Conservation (phyloP, 2,113 vertebrate genomes). For the Aplodontia rufa region DNA sequence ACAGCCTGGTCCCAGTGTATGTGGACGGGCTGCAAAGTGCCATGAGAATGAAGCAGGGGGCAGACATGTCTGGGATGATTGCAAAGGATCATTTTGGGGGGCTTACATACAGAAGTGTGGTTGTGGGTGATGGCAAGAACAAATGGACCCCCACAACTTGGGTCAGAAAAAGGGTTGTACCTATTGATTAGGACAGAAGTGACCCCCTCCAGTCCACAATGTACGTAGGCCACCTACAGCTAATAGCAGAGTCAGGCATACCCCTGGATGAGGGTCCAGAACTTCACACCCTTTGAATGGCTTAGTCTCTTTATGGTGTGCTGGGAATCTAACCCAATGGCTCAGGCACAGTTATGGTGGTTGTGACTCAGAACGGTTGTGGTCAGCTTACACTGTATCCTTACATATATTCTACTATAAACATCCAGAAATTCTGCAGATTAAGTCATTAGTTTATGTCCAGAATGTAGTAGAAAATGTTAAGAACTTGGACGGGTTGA, state of each 20-base stretch:
- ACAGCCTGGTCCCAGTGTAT: too few species aligned
- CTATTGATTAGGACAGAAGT: background rate
- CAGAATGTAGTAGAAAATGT: background rate
- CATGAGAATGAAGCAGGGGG: too few species aligned
- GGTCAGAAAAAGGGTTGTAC: background rate
- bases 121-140: background rate
- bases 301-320: background rate
- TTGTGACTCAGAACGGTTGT: background rate
- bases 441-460: background rate
- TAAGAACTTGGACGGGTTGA: background rate
- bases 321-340: background rate
- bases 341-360: background rate
- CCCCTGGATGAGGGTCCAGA: background rate
- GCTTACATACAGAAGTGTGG: too few species aligned
- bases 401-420: background rate
- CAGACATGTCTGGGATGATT: background rate
- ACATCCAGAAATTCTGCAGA: background rate
- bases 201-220: background rate
- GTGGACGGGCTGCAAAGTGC: too few species aligned
- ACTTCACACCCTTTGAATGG: background rate
- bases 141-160: background rate
- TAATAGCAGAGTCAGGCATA: background rate
- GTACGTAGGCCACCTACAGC: background rate
- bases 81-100: too few species aligned
- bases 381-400: background rate